phyloP scores from a whole-genome alignment of 2,113 vertebrate genomes.

The Cryptotis parvus region DNA sequence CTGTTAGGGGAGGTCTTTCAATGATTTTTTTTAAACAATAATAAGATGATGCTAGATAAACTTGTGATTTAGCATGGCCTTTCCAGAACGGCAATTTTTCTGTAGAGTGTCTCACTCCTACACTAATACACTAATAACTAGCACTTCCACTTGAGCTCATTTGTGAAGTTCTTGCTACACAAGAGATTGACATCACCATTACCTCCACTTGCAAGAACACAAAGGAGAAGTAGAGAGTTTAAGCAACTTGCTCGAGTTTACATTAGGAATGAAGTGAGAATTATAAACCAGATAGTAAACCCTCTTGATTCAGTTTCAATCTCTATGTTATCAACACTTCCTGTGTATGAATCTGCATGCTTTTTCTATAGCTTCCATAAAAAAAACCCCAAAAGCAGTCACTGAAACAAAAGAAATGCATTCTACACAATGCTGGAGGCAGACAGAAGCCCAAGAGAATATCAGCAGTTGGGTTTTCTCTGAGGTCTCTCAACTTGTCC shows the following conservation, averaged over 20 bases:
- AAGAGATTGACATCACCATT: background rate
- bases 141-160: background rate
- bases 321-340: background rate
- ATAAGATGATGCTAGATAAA: background rate
- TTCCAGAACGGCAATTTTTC: background rate
- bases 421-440: background rate
- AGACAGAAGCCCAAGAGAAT: background rate
- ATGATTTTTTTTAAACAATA: background rate
- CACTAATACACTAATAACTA: background rate
- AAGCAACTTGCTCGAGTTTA: background rate
- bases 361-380: background rate
- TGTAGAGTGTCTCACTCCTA: background rate
- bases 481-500: background rate
- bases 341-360: background rate
- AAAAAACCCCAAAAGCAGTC: background rate
- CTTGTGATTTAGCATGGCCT: background rate
- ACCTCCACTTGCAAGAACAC: background rate
- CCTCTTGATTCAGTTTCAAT: background rate
- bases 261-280: background rate
- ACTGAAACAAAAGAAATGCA: background rate
- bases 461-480: too few species aligned
- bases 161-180: background rate
- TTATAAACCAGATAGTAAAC: background rate
- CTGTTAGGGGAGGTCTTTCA: background rate
- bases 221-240: background rate